Conservation (phyloP, 2,888 invertebrate species). For the Microchrysa polita region DNA sequence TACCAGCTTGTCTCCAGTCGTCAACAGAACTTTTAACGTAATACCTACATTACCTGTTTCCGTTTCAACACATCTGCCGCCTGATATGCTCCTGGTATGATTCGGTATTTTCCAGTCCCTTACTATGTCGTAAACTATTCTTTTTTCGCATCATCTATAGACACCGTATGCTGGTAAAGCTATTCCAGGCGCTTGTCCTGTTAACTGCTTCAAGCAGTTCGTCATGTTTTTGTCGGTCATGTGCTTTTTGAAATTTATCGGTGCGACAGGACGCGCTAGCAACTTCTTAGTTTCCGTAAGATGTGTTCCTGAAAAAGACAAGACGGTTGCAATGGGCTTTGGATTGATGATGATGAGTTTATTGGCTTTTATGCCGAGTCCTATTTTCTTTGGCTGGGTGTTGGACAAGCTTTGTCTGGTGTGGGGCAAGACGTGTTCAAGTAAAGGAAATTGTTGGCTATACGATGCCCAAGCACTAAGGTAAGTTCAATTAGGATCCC, state of each 20-base stretch:
- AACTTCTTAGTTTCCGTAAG: constrained; percentile 71
- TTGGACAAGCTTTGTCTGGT: constrained; percentile 72
- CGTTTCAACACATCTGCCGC: not conserved
- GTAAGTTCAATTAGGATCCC: constrained; percentile 51
- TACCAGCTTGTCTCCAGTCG: not conserved
- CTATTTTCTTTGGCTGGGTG: constrained; percentile 79
- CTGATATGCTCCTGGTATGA: constrained; percentile 9
- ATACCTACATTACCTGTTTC: not conserved
- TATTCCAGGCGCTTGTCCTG: constrained; percentile 67
- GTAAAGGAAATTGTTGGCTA: constrained; percentile 78
- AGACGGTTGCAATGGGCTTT: constrained; percentile 77
- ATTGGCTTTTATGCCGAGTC: constrained; percentile 79
- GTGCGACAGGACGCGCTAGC: constrained; percentile 71
- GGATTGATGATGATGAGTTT: constrained; percentile 75
- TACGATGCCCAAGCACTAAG: constrained; percentile 73
- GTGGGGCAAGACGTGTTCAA: constrained; percentile 78
- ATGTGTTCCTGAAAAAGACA: constrained; percentile 78
- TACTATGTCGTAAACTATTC: not conserved
- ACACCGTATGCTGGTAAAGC: constrained; percentile 62
- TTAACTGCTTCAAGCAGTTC: constrained; percentile 69
- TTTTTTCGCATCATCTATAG: not conserved
- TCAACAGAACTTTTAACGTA: not conserved
- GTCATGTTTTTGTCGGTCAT: constrained; percentile 68
- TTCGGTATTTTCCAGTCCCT: not conserved
- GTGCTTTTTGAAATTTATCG: constrained; percentile 69